These are phyloP conservation scores for Neuroscelio doddi DNA, from an alignment of 2,888 invertebrate genomes.

Conservation along the genomic window DNA sequence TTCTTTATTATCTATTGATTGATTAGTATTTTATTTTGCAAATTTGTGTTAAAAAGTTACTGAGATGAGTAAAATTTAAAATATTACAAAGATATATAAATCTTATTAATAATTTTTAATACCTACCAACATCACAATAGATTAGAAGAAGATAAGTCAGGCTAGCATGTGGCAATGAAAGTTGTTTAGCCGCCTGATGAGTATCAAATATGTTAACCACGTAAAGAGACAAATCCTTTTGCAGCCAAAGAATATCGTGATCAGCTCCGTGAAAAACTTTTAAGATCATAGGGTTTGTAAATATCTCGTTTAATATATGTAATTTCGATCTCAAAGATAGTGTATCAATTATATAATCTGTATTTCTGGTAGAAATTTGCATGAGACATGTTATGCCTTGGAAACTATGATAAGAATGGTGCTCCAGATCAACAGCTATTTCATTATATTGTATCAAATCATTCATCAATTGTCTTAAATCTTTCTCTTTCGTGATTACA, in stretches of 20 bases:
- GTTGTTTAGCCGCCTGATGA: constrained; percentile 85
- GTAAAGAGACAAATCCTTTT: constrained; percentile 95
- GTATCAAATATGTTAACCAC: constrained; percentile 98
- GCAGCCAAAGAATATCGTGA: constrained; percentile 86
- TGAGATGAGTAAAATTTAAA: not conserved
- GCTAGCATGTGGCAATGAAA: constrained; percentile 82
- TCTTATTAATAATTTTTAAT: too few relatives aligned
- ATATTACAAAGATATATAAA: too few relatives aligned
- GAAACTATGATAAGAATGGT: constrained; percentile 93
- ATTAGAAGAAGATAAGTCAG: constrained; percentile 84
- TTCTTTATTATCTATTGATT: constrained; percentile 60
- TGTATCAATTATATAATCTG: constrained; percentile 93
- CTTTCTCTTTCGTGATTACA: constrained; percentile 78
- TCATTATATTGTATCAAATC: constrained; percentile 80
- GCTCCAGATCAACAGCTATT: constrained; percentile 93
- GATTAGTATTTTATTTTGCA: not conserved
- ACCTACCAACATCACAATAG: constrained; percentile 79
- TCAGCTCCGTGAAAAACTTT: constrained; percentile 98
- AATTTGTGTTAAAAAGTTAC: not conserved
- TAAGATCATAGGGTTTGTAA: constrained; percentile 90
- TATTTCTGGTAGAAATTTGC: constrained; percentile 88
- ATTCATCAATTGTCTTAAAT: constrained; percentile 78
- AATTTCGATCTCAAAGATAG: constrained; percentile 87
- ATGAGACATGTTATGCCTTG: constrained; percentile 96
- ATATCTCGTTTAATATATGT: constrained; percentile 87